phyloP scores from a whole-genome alignment of 2,888 invertebrate genomes.

The Chaitophorus viminalis region DNA sequence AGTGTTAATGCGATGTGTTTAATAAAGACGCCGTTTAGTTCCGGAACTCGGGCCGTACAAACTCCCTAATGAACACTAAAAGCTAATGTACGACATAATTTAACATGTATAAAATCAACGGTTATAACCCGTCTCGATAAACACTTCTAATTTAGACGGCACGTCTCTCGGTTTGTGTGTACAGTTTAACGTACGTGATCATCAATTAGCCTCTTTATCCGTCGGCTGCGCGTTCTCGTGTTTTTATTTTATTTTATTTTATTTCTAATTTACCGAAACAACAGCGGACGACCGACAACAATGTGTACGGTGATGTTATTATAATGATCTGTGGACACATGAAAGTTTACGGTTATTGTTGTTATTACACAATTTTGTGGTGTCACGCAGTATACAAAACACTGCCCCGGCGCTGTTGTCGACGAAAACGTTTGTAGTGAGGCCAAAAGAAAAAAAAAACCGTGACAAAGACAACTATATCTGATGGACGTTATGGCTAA shows the following conservation, averaged over 20 bases:
- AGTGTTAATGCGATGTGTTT: constrained; percentile 12
- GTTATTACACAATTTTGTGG: too few relatives aligned
- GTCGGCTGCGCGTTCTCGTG: neutral
- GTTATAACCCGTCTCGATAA: neutral
- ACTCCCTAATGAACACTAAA: constrained; percentile 32
- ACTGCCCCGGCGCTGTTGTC: too few relatives aligned
- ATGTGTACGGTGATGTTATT: too few relatives aligned
- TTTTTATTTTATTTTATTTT: neutral
- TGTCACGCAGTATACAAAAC: too few relatives aligned
- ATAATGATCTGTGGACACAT: too few relatives aligned
- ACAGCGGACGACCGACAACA: neutral
- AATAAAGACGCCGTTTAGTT: constrained; percentile 5
- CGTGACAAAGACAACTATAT: too few relatives aligned
- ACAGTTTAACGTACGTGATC: neutral
- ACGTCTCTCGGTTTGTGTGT: neutral
- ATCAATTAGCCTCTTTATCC: neutral
- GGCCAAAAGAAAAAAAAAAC: too few relatives aligned
- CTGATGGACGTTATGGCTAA: too few relatives aligned
- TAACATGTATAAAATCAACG: constrained; percentile 28
- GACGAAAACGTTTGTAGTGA: too few relatives aligned
- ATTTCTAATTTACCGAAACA: neutral
- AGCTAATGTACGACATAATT: constrained; percentile 37
- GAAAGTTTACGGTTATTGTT: too few relatives aligned
- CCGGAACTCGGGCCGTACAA: neutral
- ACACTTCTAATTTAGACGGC: neutral